phyloP scores from a whole-genome alignment of 2,888 invertebrate species.

The Melieria crassipennis region DNA sequence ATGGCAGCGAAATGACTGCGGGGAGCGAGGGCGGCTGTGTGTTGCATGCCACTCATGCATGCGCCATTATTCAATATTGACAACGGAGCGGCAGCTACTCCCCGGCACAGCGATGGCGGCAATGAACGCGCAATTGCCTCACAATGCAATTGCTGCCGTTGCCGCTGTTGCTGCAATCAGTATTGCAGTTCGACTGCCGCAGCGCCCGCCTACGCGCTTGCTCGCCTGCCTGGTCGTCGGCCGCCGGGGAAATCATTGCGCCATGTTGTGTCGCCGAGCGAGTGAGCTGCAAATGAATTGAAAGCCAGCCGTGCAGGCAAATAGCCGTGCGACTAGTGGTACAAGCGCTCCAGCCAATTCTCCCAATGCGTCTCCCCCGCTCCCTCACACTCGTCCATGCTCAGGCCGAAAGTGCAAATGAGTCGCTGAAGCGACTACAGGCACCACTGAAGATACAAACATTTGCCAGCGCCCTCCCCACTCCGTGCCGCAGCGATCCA shows the following conservation, averaged over 20 bases:
- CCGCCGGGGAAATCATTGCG: constrained; percentile 54
- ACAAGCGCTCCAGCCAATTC: neutral
- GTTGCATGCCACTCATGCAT: constrained; percentile 12
- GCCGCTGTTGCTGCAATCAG: constrained; percentile 7
- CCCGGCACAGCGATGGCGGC: neutral
- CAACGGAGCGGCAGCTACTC: constrained; percentile 23
- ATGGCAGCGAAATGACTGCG: too few relatives aligned
- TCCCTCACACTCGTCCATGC: neutral
- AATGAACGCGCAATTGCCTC: constrained; percentile 12
- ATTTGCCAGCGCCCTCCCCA: too few relatives aligned
- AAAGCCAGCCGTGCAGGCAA: constrained; percentile 37
- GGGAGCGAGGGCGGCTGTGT: too few relatives aligned
- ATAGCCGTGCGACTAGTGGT: too few relatives aligned
- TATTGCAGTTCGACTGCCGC: constrained; percentile 43
- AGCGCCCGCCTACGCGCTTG: neutral
- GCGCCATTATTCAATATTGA: constrained; percentile 43
- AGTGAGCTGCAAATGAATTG: constrained; percentile 46
- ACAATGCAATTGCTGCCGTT: constrained; percentile 34
- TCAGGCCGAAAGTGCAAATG: neutral
- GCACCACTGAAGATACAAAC: too few relatives aligned
- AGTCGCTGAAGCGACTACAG: too few relatives aligned
- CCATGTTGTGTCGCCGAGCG: constrained; percentile 28
- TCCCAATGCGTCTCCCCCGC: neutral
- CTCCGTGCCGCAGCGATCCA: too few relatives aligned
- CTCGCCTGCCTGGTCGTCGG: neutral